Conservation (phyloP, 2,797 vertebrate genomes). For the Ctenopoma kingsleyae region DNA sequence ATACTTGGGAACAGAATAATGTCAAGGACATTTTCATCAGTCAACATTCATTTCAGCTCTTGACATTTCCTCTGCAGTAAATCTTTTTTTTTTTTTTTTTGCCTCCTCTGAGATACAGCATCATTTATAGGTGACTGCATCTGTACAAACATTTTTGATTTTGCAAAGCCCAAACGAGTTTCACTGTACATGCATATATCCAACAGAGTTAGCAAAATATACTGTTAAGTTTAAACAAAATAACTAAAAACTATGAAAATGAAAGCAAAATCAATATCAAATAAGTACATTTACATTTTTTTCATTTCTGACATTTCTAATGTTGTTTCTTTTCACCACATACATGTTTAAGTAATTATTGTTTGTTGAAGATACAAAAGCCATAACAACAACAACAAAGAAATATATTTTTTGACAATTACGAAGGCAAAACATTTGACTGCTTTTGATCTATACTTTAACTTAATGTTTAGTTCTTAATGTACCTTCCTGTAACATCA, state of each 20-base stretch:
- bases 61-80: slow-evolving; percentile 55
- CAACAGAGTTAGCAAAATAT: not conserved
- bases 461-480: no score
- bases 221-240: not conserved
- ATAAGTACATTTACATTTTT: no score
- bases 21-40: slow-evolving; percentile 66
- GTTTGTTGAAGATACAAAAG: no score
- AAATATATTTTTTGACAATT: no score
- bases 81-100: slow-evolving; percentile 48
- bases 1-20: slow-evolving; percentile 41
- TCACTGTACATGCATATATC: not conserved
- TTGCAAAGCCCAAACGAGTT: slow-evolving; percentile 37
- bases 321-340: no score
- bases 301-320: no score
- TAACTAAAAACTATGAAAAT: not conserved
- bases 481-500: no score
- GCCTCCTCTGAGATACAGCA: slow-evolving; percentile 26
- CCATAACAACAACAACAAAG: no score
- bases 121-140: slow-evolving; percentile 23
- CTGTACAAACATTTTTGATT: slow-evolving; percentile 25
- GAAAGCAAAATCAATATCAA: slow-evolving; percentile 7
- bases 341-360: no score
- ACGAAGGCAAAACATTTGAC: no score
- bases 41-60: slow-evolving; percentile 50
- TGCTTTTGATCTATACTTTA: no score